A percentile compares a stretch with the other conserved stretches of the same genome.
Evolutionary conservation across 2,888 invertebrate species (phyloP).

Genomic region (Acholoe squamosa): DNA sequence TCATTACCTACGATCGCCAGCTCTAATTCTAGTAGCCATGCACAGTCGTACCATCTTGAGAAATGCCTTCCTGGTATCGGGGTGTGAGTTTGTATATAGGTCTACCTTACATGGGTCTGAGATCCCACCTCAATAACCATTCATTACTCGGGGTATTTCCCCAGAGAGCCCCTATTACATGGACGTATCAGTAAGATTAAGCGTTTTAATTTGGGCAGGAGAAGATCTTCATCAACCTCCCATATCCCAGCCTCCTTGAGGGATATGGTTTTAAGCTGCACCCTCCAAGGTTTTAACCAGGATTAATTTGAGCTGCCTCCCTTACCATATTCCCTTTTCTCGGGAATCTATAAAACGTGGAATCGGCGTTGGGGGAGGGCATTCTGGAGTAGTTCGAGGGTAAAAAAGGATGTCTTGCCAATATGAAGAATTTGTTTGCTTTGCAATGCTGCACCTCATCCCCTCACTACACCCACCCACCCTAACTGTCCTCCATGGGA

Average conservation of each 20-base stretch:
- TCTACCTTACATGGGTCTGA: no score
- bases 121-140: neutral
- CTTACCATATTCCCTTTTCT: neutral
- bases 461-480: no score
- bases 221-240: neutral
- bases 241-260: neutral
- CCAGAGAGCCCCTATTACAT: neutral
- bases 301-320: slow-evolving; percentile 7
- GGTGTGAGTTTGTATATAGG: no score
- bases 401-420: no score
- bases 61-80: no score
- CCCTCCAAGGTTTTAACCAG: slow-evolving; percentile 8
- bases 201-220: slow-evolving; percentile 32
- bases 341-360: neutral
- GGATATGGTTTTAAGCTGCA: slow-evolving; percentile 20
- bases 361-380: neutral
- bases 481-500: no score
- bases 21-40: no score
- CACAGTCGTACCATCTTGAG: no score
- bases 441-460: no score
- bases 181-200: slow-evolving; percentile 34
- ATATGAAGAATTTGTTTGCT: no score
- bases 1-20: no score
- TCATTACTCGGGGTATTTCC: neutral
- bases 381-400: no score